Evolutionary conservation across 2,888 invertebrate genomes (phyloP).

Genomic region (Neoaliturus tenellus): DNA sequence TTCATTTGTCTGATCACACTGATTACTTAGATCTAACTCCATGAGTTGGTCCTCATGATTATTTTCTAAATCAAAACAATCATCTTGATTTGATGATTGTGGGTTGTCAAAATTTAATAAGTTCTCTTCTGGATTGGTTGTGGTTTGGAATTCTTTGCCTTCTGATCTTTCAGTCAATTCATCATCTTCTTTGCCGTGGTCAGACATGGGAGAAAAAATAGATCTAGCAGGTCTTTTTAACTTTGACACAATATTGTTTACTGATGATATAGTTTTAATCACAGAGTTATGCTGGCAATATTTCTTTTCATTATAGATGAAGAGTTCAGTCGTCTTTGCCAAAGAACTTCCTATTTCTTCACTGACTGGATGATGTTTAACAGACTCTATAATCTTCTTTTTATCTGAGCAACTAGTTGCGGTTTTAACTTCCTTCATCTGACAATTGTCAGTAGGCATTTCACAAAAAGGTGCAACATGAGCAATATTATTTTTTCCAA

Average conservation of each 20-base stretch:
- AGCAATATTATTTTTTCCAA: background rate
- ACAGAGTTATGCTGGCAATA: conserved; percentile 22
- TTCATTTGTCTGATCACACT: background rate
- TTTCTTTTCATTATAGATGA: conserved; percentile 37
- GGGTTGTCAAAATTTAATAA: background rate
- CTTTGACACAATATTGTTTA: background rate
- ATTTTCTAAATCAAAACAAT: background rate
- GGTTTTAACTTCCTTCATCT: background rate
- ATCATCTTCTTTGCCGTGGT: conserved; percentile 18
- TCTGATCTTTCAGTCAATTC: background rate
- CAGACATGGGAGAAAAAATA: conserved; percentile 48
- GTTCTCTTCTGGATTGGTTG: background rate
- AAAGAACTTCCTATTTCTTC: background rate
- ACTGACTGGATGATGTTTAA: background rate
- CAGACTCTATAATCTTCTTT: background rate
- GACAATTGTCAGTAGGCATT: background rate
- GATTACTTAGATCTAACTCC: background rate
- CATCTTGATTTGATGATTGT: background rate
- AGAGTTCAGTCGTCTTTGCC: conserved; percentile 19
- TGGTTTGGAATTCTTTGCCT: background rate
- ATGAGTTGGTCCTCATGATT: background rate
- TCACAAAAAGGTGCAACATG: background rate
- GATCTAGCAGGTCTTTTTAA: background rate
- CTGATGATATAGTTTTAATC: background rate
- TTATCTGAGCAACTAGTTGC: background rate